phyloP scores from a whole-genome alignment of 2,888 invertebrate species.

The Drosophila buzzatii region DNA sequence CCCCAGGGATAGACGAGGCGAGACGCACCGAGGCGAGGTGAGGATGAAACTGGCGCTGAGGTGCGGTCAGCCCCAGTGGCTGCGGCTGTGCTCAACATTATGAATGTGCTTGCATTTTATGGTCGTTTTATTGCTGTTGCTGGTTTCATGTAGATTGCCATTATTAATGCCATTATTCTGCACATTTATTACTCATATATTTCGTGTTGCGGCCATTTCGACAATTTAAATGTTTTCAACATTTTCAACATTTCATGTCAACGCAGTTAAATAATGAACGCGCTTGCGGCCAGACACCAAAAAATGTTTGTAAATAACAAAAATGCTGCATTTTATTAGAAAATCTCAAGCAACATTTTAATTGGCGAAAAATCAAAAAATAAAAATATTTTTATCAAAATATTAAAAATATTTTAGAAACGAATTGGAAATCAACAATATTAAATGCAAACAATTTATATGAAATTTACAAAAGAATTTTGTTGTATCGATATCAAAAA shows the following conservation, averaged over 20 bases:
- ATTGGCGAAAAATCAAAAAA: not conserved
- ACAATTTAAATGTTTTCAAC: conserved; percentile 31
- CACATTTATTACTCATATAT: conserved; percentile 62
- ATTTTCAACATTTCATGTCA: conserved; percentile 33
- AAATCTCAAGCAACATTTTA: not conserved
- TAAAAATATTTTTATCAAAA: not conserved
- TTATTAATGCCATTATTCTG: conserved; percentile 69
- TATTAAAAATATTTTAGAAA: not conserved
- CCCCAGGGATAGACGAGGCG: not conserved
- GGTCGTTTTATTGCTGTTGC: conserved; percentile 72
- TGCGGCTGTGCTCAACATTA: conserved; percentile 34
- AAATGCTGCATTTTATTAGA: not conserved
- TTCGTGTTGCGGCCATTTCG: conserved; percentile 53
- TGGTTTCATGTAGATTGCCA: conserved; percentile 55
- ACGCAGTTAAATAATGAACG: conserved; percentile 26
- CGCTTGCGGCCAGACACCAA: conserved; percentile 17
- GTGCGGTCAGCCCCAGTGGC: conserved; percentile 39
- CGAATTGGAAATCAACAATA: not conserved
- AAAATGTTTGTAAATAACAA: not conserved
- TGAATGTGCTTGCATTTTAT: conserved; percentile 71
- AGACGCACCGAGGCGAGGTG: not conserved
- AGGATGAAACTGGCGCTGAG: not conserved
- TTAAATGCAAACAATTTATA: not conserved
- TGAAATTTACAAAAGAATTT: no score
- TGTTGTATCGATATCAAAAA: no score